These are phyloP conservation scores for Aleiodes alternator DNA, from an alignment of 2,888 invertebrate species.

Conservation along the genomic window DNA sequence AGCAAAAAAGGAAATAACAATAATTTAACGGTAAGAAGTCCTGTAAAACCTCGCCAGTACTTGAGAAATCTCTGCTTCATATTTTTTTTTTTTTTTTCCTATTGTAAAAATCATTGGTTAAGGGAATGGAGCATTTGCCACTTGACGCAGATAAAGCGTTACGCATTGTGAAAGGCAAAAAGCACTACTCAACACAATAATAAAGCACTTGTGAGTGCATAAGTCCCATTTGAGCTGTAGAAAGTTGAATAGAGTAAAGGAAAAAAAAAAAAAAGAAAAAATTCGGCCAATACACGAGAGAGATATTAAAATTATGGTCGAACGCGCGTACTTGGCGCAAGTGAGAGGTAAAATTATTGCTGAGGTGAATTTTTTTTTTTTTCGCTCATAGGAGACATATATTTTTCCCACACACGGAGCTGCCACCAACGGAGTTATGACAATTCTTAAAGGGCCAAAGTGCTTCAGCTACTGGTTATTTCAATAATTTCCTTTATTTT, in stretches of 20 bases:
- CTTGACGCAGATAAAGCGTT: slow-evolving; percentile 35
- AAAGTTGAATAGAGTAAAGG: neutral
- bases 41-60: slow-evolving; percentile 17
- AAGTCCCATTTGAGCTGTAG: slow-evolving; percentile 3
- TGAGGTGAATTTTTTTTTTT: too few relatives aligned
- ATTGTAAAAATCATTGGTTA: slow-evolving; percentile 52
- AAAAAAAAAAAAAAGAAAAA: slow-evolving; percentile 2
- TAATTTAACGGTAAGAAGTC: slow-evolving; percentile 37
- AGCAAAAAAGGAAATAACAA: too few relatives aligned
- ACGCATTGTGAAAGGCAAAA: slow-evolving; percentile 14
- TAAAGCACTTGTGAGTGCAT: slow-evolving; percentile 21
- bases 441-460: slow-evolving; percentile 8
- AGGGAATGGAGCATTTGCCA: slow-evolving; percentile 20
- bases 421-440: slow-evolving; percentile 46
- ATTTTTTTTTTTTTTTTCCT: slow-evolving; percentile 37
- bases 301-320: too few relatives aligned
- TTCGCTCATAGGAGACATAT: neutral
- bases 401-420: slow-evolving; percentile 51
- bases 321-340: too few relatives aligned
- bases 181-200: slow-evolving; percentile 5
- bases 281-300: neutral
- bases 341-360: too few relatives aligned
- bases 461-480: slow-evolving; percentile 10
- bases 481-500: slow-evolving; percentile 18
- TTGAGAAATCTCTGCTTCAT: slow-evolving; percentile 43